Base-by-base conservation (phyloP, 2,113 vertebrate genomes). In the Hemicordylus capensis region DNA sequence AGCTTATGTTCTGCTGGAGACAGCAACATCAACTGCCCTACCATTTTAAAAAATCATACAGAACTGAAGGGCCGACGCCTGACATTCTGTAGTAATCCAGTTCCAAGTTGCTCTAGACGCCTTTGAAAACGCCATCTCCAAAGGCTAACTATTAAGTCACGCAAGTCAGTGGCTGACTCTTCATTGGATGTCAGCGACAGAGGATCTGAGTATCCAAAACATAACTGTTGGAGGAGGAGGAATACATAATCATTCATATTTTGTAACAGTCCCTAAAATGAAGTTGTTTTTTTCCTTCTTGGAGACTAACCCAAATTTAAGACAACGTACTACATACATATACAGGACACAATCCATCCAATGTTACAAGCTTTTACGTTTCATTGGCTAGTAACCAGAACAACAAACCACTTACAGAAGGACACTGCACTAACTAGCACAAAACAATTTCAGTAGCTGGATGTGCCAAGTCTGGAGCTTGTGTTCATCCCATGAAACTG, bases 11-110 rank as follows among this genome's bases (percentile, higher is more conserved):
- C 59, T 88, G 84, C 81, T 89, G 92, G 82, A 93, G n/a, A 84
- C 63, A 78, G 72, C 90, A 87, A 93, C 85, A 90, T 14, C 63
- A 90, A 86, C 39, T 87, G 87, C 64, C 86, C 83, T 90, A 64
- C 12, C 51, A 24, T 56, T 75, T 63, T 6, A 66, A 66, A 66
- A 9, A 66, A 76, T 70, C 34, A 75, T 19, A 81, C 20, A 83
- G 56, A 61, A 61, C 12, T 37, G 11, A 90, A 85, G 88, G 78
- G 85, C 3, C 20, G 46, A 76, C 44, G 82, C 67, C 4, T 37
- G 34, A 64, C 0, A 61, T 4, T 4, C 28, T 76, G 84, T 48
- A 67, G 39, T 44, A 73, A 12, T 24, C 76, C 63, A 51, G 8
- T 34, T 46, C 34, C 28, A 20, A 61, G 31, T 9, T 28, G 34